These are phyloP conservation scores for Brenthis ino DNA, from an alignment of 2,888 invertebrate genomes.

Conservation along the genomic window DNA sequence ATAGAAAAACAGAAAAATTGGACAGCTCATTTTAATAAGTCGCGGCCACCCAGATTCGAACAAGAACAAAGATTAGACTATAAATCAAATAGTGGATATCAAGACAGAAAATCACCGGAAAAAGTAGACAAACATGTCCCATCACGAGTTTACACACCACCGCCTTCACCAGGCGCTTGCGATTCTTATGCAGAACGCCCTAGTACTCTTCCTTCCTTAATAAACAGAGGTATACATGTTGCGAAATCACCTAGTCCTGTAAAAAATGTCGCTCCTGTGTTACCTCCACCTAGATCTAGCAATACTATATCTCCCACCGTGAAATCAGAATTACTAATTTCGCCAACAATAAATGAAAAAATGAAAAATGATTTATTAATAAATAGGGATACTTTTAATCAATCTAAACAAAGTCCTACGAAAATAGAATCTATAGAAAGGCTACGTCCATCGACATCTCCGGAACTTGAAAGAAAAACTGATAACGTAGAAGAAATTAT, in stretches of 20 bases:
- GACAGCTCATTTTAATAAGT: conserved; percentile 94
- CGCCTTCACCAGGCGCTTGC: conserved; percentile 82
- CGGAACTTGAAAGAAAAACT: conserved; percentile 48
- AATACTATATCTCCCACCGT: conserved; percentile 53
- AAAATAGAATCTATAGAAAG: conserved; percentile 50
- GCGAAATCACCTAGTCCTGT: conserved; percentile 75
- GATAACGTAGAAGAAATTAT: conserved; percentile 38
- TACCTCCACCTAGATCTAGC: conserved; percentile 60
- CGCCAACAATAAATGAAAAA: conserved; percentile 44
- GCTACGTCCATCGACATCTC: conserved; percentile 53
- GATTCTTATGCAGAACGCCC: conserved; percentile 77
- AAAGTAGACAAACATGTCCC: conserved; percentile 66
- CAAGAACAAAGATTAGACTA: conserved; percentile 63
- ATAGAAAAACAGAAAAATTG: conserved; percentile 96
- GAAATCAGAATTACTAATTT: conserved; percentile 55
- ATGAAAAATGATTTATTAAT: too few relatives aligned
- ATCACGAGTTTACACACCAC: conserved; percentile 77
- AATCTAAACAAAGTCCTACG: conserved; percentile 53
- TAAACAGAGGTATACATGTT: conserved; percentile 62
- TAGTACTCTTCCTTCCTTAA: conserved; percentile 68
- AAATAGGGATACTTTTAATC: conserved; percentile 58
- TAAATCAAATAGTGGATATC: conserved; percentile 61
- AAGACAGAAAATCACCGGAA: conserved; percentile 71
- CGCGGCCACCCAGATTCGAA: conserved; percentile 80
- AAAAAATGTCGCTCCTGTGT: conserved; percentile 60